Conservation (phyloP, 2,888 invertebrate species). For the Dryobotodes eremita region DNA sequence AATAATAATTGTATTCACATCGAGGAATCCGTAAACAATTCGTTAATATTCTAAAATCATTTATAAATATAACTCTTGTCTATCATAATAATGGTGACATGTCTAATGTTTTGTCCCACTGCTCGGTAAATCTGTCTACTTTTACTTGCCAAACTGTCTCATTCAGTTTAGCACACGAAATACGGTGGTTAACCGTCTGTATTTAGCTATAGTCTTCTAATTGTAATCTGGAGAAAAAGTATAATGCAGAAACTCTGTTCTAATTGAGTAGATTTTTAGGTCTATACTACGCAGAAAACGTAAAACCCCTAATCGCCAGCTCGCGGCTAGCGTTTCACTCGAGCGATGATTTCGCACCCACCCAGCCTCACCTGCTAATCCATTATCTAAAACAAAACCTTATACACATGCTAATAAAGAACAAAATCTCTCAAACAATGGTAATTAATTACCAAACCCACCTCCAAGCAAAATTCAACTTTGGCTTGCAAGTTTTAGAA, state of each 20-base stretch:
- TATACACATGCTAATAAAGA: conserved; percentile 61
- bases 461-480: conserved; percentile 24
- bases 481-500: not conserved
- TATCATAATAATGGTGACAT: not conserved
- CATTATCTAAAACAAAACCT: conserved; percentile 67
- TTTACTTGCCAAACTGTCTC: not conserved
- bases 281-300: conserved; percentile 61
- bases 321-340: conserved; percentile 79
- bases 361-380: conserved; percentile 61
- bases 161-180: not conserved
- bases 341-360: conserved; percentile 79
- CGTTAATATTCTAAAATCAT: too few relatives aligned
- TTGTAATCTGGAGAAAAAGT: not conserved
- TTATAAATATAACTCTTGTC: too few relatives aligned
- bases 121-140: not conserved
- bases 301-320: conserved; percentile 79
- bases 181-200: not conserved
- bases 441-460: conserved; percentile 46
- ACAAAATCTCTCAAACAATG: conserved; percentile 49
- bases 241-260: not conserved
- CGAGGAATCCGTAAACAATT: not conserved
- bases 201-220: too few relatives aligned
- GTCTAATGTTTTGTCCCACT: too few relatives aligned
- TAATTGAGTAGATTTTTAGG: conserved; percentile 40
- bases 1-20: not conserved